Evolutionary conservation across 2,888 invertebrate genomes (phyloP).

Genomic region (Rotaria socialis): DNA sequence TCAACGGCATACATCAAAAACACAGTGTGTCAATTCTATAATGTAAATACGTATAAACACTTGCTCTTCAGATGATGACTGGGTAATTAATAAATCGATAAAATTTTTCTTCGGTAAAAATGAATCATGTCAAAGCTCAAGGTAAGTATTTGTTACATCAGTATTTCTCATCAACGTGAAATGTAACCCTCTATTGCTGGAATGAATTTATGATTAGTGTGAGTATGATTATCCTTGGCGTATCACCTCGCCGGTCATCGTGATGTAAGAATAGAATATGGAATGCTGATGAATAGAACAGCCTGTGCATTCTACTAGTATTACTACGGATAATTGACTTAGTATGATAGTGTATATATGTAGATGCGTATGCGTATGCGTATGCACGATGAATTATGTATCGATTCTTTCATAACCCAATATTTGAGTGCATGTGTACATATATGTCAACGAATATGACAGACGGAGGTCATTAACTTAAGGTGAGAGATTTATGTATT

Average conservation of each 20-base stretch:
- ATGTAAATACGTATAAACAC: not conserved
- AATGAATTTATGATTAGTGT: slow-evolving; percentile 28
- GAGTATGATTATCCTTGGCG: not conserved
- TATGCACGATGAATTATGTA: not conserved
- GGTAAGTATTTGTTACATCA: slow-evolving; percentile 25
- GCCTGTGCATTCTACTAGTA: not conserved
- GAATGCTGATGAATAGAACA: slow-evolving; percentile 22
- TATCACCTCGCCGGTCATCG: slow-evolving; percentile 6
- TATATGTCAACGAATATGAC: not conserved
- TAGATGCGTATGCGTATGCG: not conserved
- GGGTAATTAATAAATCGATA: slow-evolving; percentile 20
- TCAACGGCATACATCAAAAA: slow-evolving; percentile 29
- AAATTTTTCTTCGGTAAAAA: not conserved
- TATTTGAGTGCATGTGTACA: not conserved
- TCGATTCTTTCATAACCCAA: slow-evolving; percentile 21
- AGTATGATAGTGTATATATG: not conserved
- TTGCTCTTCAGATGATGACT: slow-evolving; percentile 10
- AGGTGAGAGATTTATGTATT: slow-evolving; percentile 11
- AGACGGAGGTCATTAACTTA: not conserved
- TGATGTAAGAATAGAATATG: not conserved
- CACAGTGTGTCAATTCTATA: slow-evolving; percentile 19
- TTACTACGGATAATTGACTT: slow-evolving; percentile 25
- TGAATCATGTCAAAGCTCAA: slow-evolving; percentile 15
- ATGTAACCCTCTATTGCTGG: slow-evolving; percentile 5
- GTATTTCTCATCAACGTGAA: slow-evolving; percentile 1